phyloP scores from a whole-genome alignment of 2,888 invertebrate species.

The Apotomis capreana region DNA sequence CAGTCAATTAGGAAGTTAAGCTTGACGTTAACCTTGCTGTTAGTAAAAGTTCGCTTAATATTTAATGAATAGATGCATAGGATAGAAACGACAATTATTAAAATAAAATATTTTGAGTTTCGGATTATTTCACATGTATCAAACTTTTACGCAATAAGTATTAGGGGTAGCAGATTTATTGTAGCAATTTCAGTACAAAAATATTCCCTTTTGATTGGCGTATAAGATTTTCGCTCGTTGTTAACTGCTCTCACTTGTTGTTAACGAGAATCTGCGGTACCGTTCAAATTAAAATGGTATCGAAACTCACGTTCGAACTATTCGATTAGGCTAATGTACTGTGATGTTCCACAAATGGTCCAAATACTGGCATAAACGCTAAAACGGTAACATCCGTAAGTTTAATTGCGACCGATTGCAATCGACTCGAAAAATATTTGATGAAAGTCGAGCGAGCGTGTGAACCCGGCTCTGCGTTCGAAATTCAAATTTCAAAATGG shows the following conservation, averaged over 20 bases:
- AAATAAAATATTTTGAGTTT: no score
- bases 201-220: neutral
- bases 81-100: no score
- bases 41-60: no score
- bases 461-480: slow-evolving; percentile 56
- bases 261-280: slow-evolving; percentile 44
- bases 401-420: slow-evolving; percentile 47
- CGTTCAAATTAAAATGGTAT: slow-evolving; percentile 53
- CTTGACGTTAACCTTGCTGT: no score
- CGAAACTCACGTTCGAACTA: slow-evolving; percentile 39
- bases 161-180: neutral
- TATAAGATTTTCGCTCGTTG: slow-evolving; percentile 20
- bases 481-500: slow-evolving; percentile 53
- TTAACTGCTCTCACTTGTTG: slow-evolving; percentile 31
- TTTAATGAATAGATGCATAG: no score
- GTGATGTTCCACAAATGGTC: slow-evolving; percentile 37
- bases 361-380: slow-evolving; percentile 33
- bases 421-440: slow-evolving; percentile 49
- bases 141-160: no score
- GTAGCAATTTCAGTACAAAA: neutral
- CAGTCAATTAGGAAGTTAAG: neutral
- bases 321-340: slow-evolving; percentile 41
- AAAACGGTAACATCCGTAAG: slow-evolving; percentile 35
- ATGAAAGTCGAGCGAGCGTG: slow-evolving; percentile 57
- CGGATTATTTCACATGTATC: no score